A percentile compares a stretch with the other conserved stretches of the same genome.
Evolutionary conservation across 2,888 invertebrate genomes (phyloP).

Genomic region (Zygaena filipendulae): DNA sequence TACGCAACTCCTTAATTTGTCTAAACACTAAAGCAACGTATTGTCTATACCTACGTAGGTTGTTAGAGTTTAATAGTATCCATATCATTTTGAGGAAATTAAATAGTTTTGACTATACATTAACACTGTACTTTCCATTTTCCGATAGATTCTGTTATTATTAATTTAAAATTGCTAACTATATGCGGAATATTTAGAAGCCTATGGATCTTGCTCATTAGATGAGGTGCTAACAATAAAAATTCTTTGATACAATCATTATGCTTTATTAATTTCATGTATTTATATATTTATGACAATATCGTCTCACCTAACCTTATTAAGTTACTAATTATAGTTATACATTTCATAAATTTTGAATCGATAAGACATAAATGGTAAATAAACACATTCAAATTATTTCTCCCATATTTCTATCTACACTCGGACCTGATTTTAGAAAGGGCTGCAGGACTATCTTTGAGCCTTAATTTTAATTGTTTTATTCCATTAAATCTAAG

Average conservation of each 20-base stretch:
- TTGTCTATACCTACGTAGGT: too few species aligned
- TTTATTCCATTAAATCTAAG: constrained; percentile 22
- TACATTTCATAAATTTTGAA: constrained; percentile 67
- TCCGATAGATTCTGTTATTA: too few species aligned
- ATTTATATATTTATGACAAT: constrained; percentile 72
- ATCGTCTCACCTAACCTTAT: constrained; percentile 71
- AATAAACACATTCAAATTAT: constrained; percentile 56
- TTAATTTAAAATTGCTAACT: too few species aligned
- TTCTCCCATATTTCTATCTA: constrained; percentile 39
- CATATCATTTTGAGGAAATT: too few species aligned
- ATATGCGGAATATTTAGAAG: too few species aligned
- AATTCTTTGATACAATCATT: constrained; percentile 62
- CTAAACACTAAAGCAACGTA: not conserved
- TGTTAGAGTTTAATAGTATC: too few species aligned
- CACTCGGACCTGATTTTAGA: constrained; percentile 37
- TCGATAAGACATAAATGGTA: constrained; percentile 65
- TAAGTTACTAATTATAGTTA: constrained; percentile 67
- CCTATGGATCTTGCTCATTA: too few species aligned
- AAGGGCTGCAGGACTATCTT: constrained; percentile 23
- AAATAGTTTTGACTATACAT: too few species aligned
- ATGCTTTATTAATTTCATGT: constrained; percentile 71
- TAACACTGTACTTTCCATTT: too few species aligned
- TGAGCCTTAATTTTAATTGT: constrained; percentile 42
- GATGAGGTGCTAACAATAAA: constrained; percentile 30
- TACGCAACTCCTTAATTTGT: not conserved